These are phyloP conservation scores for Furcifer pardalis DNA, from an alignment of 2,797 vertebrate species.

Conservation along the genomic window DNA sequence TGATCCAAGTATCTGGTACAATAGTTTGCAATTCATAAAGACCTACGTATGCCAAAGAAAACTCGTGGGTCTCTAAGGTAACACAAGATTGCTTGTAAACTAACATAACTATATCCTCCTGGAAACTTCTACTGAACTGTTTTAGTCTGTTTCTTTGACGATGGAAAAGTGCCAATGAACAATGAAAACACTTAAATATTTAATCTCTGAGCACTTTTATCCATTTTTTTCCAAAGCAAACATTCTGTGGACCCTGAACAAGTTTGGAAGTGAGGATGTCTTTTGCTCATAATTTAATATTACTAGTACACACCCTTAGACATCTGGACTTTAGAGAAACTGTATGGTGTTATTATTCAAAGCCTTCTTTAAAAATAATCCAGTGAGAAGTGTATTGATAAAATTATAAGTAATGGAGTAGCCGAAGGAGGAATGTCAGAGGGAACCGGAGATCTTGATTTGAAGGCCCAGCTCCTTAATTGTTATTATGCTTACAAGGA, in stretches of 20 bases:
- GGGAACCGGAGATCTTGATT: constrained; percentile 67
- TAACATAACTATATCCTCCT: no score
- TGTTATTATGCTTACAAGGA: constrained; percentile 83
- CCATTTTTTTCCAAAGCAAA: neutral
- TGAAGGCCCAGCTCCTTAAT: constrained; percentile 79
- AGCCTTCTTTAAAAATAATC: constrained; percentile 59
- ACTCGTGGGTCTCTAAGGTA: no score
- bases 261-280: constrained; percentile 21
- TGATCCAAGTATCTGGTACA: no score
- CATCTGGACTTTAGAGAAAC: constrained; percentile 34
- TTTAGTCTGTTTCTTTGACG: neutral
- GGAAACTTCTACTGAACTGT: neutral
- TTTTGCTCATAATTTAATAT: constrained; percentile 49
- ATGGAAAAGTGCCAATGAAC: no score
- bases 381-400: constrained; percentile 66
- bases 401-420: constrained; percentile 75
- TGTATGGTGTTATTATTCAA: constrained; percentile 52
- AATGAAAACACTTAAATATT: no score
- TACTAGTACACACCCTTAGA: constrained; percentile 11
- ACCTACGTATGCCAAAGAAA: no score
- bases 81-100: no score
- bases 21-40: no score
- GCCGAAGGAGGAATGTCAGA: constrained; percentile 71
- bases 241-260: neutral
- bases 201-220: neutral